Percentiles rank a stretch among this genome's conserved stretches.
phyloP scores from a whole-genome alignment of 2,113 vertebrate genomes.

The Monarcha castaneiventris region DNA sequence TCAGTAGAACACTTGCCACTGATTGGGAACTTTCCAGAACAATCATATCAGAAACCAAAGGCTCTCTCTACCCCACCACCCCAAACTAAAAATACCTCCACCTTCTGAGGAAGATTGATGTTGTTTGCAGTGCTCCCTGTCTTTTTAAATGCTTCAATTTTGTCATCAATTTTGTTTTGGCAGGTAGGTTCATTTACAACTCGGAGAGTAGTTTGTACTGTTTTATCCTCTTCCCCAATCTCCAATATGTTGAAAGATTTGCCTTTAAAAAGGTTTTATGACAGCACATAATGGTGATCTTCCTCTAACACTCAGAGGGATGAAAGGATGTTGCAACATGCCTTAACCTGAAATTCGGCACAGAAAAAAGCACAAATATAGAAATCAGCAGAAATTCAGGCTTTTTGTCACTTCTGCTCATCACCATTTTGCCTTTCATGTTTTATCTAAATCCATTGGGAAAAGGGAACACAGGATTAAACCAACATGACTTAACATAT shows the following conservation, averaged over 20 bases:
- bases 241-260: constrained; percentile 7
- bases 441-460: neutral
- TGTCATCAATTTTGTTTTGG: constrained; percentile 23
- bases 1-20: neutral
- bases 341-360: neutral
- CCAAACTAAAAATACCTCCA: neutral
- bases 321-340: neutral
- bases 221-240: neutral
- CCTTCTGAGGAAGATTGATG: neutral
- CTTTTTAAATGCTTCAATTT: neutral
- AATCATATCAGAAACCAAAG: neutral
- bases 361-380: neutral
- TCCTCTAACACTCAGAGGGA: neutral
- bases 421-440: neutral
- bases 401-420: neutral
- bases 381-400: neutral
- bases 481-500: neutral
- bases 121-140: neutral
- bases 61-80: neutral
- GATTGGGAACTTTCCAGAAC: neutral
- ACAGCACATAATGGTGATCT: neutral
- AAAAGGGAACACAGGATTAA: neutral
- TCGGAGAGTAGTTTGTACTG: neutral
- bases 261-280: neutral
- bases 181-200: constrained; percentile 15